These are phyloP conservation scores for Propithecus coquereli DNA, from an alignment of 2,113 vertebrate genomes.

Conservation along the genomic window DNA sequence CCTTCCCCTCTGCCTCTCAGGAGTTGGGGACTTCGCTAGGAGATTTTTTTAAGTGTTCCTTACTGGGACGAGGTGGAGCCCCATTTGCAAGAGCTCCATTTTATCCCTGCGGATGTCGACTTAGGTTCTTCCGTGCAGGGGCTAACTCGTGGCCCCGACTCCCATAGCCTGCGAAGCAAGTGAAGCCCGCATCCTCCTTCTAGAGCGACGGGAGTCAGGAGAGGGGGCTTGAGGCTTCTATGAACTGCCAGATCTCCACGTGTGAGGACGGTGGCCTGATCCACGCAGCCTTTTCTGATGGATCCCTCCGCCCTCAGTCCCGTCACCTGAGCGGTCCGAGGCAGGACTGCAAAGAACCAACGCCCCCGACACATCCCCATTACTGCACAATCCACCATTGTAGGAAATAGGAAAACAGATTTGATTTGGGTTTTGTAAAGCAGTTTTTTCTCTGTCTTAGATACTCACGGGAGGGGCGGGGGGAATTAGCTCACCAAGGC, in stretches of 20 bases:
- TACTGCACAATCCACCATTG: not conserved
- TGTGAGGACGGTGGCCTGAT: constrained; percentile 46
- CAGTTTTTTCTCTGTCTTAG: constrained; percentile 76
- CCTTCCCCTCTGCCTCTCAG: constrained; percentile 67
- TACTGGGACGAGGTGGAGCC: constrained; percentile 31
- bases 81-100: not conserved
- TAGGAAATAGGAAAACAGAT: not conserved
- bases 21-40: constrained; percentile 68
- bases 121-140: not conserved
- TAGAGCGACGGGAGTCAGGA: not conserved
- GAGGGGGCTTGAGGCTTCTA: constrained; percentile 29
- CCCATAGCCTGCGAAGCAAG: not conserved
- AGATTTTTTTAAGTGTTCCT: constrained; percentile 77
- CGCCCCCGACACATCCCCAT: not conserved
- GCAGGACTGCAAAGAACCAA: not conserved
- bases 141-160: not conserved
- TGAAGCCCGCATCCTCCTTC: not conserved
- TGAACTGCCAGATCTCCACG: constrained; percentile 68
- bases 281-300: not conserved
- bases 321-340: not conserved
- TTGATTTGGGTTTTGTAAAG: constrained; percentile 57
- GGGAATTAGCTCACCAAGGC: not conserved
- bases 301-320: not conserved
- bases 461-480: not conserved
- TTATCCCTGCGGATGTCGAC: not conserved